Base-by-base conservation (phyloP, 2,113 vertebrate species). In the Rhea americana region DNA sequence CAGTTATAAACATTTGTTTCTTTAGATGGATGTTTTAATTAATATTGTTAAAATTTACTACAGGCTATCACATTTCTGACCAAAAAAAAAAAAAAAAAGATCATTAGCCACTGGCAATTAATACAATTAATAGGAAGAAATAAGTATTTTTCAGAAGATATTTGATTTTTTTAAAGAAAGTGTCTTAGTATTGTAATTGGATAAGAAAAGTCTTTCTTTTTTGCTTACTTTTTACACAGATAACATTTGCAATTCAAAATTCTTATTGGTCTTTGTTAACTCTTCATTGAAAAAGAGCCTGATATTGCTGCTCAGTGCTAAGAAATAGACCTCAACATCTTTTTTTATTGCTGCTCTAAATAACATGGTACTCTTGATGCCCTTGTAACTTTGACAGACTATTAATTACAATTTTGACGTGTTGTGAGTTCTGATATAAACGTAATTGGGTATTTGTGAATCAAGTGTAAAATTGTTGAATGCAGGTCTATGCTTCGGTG, bases 371-470 rank as follows among this genome's bases (percentile, higher is more conserved):
- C 56, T 93, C 83, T 82, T 82, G 28, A 84, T 91, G 78, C 79
- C 89, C 91, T 96, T 93, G 82, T 93, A 92, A 90, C 68, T 94
- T 93, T 96, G 96, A 90, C 92, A 95, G 91, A 87, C 94, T 89
- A 95, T 95, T 96, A 96, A 94, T 96, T 96, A 96, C 89, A 94
- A 95, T 95, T 95, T 96, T 96, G 88, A 91, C 93, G 66, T 95
- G n/a, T 73, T 80, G 35, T 82, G 88, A 59, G 45, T 87, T 96
- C 93, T 91, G 93, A 74, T 45, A 87, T 88, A 92, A 96, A 95
- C 55, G 72, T 96, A 96, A 97, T 94, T 96, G 96, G 93, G 32
- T 95, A 96, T 96, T 97, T 96, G 95, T 95, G 91, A 96, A 93
- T 91, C 90, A 94, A 96, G 96, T 95, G 90, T 85, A 87, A 92